Percentiles rank a stretch among this genome's conserved stretches.
These are phyloP conservation scores for Scrobipalpa costella DNA, from an alignment of 2,888 invertebrate genomes.

Conservation along the genomic window DNA sequence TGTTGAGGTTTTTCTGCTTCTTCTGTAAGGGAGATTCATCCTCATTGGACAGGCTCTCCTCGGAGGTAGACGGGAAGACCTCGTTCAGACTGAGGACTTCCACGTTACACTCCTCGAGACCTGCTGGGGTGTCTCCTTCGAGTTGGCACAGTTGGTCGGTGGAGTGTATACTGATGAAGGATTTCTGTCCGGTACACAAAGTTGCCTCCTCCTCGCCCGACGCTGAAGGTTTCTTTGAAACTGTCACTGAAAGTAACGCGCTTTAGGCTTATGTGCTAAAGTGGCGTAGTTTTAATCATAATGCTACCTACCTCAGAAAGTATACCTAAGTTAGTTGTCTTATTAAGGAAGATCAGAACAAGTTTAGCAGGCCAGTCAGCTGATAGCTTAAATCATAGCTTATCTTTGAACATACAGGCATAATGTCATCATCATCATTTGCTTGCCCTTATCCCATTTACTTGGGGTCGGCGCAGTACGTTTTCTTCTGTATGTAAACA, in stretches of 20 bases:
- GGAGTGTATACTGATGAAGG: constrained; percentile 76
- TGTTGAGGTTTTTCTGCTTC: constrained; percentile 45
- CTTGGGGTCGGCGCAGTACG: too few relatives aligned
- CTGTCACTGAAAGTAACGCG: constrained; percentile 57
- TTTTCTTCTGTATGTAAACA: too few relatives aligned
- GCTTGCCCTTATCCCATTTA: too few relatives aligned
- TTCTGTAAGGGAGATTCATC: constrained; percentile 59
- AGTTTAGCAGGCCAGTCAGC: too few relatives aligned
- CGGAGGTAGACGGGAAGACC: constrained; percentile 73
- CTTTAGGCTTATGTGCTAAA: background rate
- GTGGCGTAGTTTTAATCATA: background rate
- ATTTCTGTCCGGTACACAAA: constrained; percentile 63
- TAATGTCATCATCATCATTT: too few relatives aligned
- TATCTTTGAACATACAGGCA: too few relatives aligned
- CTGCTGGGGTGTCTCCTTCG: constrained; percentile 51
- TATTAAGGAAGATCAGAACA: too few relatives aligned
- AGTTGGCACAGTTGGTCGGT: constrained; percentile 73
- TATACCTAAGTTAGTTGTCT: too few relatives aligned
- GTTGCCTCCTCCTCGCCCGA: constrained; percentile 51
- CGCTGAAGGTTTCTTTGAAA: constrained; percentile 64
- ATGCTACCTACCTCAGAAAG: background rate
- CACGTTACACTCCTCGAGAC: constrained; percentile 68
- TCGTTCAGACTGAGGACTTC: constrained; percentile 73
- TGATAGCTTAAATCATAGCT: too few relatives aligned
- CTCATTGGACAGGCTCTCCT: constrained; percentile 71